Evolutionary conservation across 2,797 vertebrate species (phyloP).

Genomic region (Silurus aristotelis): DNA sequence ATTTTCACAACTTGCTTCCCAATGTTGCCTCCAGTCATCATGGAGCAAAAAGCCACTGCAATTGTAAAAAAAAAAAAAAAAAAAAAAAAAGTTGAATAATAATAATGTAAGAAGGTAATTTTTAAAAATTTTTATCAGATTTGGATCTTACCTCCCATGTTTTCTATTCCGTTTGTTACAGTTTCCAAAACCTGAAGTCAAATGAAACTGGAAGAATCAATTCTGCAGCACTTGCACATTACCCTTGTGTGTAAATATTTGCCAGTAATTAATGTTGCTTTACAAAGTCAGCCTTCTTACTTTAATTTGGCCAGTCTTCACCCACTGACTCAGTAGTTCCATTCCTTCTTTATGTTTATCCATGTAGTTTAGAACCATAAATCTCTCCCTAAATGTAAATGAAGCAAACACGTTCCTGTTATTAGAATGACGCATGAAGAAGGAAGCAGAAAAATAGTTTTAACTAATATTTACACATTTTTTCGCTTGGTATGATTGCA

Average conservation of each 20-base stretch:
- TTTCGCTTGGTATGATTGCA: background rate
- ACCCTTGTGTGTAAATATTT: background rate
- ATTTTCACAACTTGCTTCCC: slow-evolving; percentile 92
- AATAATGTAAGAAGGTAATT: too few relatives aligned
- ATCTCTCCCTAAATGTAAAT: slow-evolving; percentile 79
- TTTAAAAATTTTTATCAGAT: background rate
- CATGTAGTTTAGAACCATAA: slow-evolving; percentile 85
- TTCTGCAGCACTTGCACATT: background rate
- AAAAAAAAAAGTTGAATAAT: too few relatives aligned
- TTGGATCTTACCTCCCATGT: slow-evolving; percentile 85
- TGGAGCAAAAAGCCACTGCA: slow-evolving; percentile 92
- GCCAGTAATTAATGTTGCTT: background rate
- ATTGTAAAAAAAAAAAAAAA: slow-evolving; percentile 40
- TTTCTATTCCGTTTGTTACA: slow-evolving; percentile 83
- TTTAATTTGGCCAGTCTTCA: slow-evolving; percentile 86
- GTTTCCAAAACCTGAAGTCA: slow-evolving; percentile 87
- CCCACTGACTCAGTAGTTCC: slow-evolving; percentile 82
- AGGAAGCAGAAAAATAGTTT: background rate
- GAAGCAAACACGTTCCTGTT: background rate
- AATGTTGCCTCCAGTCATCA: slow-evolving; percentile 93
- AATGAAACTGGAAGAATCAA: slow-evolving; percentile 22
- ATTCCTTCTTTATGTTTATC: slow-evolving; percentile 78
- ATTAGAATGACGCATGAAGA: background rate
- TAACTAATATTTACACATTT: background rate
- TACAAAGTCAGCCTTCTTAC: slow-evolving; percentile 66